phyloP scores from a whole-genome alignment of 2,888 invertebrate genomes.

The Xanthorhoe spadicearia region DNA sequence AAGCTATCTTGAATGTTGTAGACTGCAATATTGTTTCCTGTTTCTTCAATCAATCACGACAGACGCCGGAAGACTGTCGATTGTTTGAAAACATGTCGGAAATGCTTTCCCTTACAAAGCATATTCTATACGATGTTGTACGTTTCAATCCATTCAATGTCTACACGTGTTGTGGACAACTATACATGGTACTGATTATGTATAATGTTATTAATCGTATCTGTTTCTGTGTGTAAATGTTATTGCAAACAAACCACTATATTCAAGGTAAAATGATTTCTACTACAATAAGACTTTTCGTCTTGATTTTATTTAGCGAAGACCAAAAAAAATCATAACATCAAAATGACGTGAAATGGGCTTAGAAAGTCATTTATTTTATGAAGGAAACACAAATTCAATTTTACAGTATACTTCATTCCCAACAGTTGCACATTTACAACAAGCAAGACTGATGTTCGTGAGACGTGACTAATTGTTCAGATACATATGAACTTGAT shows the following conservation, averaged over 20 bases:
- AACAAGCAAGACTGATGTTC: neutral
- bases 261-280: neutral
- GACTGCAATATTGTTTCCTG: slow-evolving; percentile 3
- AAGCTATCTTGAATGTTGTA: neutral
- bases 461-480: slow-evolving; percentile 3
- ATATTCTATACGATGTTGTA: slow-evolving; percentile 31
- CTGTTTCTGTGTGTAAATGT: neutral
- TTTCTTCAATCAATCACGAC: slow-evolving; percentile 45
- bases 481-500: neutral
- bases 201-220: neutral
- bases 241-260: neutral
- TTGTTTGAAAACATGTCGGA: slow-evolving; percentile 58
- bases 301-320: too few species aligned
- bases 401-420: neutral
- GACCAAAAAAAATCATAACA: too few species aligned
- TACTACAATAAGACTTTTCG: neutral
- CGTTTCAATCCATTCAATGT: slow-evolving; percentile 30
- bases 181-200: neutral
- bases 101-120: slow-evolving; percentile 47
- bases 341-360: too few species aligned
- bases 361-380: neutral
- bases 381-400: neutral
- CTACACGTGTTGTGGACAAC: neutral
- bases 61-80: slow-evolving; percentile 51
- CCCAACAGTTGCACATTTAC: neutral